Evolutionary conservation across 2,113 vertebrate species (phyloP).

Genomic region (Eulemur macaco): DNA sequence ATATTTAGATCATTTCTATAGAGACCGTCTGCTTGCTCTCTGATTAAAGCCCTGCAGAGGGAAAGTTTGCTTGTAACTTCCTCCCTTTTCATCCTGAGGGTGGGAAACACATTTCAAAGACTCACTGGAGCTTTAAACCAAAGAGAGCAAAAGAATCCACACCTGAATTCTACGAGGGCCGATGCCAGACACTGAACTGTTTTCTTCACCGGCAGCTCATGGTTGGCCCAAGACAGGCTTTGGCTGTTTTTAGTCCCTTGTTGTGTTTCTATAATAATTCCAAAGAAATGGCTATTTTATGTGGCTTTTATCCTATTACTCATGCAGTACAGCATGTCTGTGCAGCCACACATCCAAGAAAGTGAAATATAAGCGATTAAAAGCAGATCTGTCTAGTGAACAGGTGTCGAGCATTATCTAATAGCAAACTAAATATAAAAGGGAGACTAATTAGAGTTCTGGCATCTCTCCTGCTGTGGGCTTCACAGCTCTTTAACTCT

Average conservation of each 20-base stretch:
- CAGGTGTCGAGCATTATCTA: slow-evolving; percentile 68
- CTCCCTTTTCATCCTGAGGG: background rate
- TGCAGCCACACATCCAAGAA: slow-evolving; percentile 7
- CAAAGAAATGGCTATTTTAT: slow-evolving; percentile 56
- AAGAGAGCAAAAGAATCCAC: accelerated
- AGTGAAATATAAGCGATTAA: slow-evolving; percentile 46
- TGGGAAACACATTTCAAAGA: background rate
- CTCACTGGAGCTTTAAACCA: background rate
- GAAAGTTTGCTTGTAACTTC: background rate
- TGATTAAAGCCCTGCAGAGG: background rate
- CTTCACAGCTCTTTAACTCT: slow-evolving; percentile 47
- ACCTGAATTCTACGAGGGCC: background rate
- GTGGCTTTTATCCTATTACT: slow-evolving; percentile 46
- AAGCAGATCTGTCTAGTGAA: slow-evolving; percentile 60
- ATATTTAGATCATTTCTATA: background rate
- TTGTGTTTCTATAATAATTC: slow-evolving; percentile 23
- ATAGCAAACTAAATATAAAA: slow-evolving; percentile 65
- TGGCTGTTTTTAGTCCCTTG: background rate
- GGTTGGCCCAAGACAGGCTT: background rate
- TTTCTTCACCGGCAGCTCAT: background rate
- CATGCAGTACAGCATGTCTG: background rate
- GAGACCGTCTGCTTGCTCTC: background rate
- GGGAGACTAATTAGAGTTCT: slow-evolving; percentile 41
- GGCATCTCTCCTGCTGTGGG: slow-evolving; percentile 37
- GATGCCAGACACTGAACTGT: background rate